Base-by-base conservation (phyloP, 2,888 invertebrate species). In the Scaptomyza caliginosa region DNA sequence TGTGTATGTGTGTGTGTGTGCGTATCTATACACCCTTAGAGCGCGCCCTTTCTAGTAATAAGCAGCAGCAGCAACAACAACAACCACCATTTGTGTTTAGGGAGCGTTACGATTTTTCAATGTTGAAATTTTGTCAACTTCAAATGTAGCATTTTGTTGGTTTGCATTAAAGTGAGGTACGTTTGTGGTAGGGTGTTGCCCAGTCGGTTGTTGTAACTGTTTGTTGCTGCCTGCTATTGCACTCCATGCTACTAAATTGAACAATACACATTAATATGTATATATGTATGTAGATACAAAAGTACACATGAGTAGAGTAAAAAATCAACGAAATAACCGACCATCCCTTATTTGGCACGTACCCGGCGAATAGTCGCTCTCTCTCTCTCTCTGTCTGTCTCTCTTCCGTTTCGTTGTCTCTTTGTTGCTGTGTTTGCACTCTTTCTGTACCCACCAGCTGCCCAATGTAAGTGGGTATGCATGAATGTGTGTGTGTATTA, bases 401-500 rank as follows among this genome's bases (percentile, higher is more conserved):
- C 56, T 52, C 26, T 4, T 36, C 52, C 64, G 42, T 59, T 36
- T 10, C 16, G 1, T 17, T 13, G 19, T 46, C 7, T 11, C 40
- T 54, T 46, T 62, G 34, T 17, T 40, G 13, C 43, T 50, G 17
- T 67, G 68, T 55, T 67, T 56, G 51, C 55, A 74, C 81, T 81
- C 84, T 83, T 84, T 81, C 78, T 86, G 75, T 83, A 81, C 67
- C 68, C 85, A 72, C 67, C 78, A 85, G 79, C 86, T 81, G 80
- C 79, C 55, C 8, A 55, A 30, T 48, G 40, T 51, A 48, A 34
- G 54, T 56, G 51, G 48, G 11, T 52, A 39, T 58, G 43, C 39
- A 43, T 57, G 51, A 63, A 45, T 69, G 50, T 19, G 48, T 63
- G 55, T 63, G 45, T 57, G 67, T 63, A 56, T 82, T 78, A 78